A percentile compares a stretch with the other conserved stretches of the same genome.
phyloP scores from a whole-genome alignment of 2,113 vertebrate species.

The Ictalurus furcatus region DNA sequence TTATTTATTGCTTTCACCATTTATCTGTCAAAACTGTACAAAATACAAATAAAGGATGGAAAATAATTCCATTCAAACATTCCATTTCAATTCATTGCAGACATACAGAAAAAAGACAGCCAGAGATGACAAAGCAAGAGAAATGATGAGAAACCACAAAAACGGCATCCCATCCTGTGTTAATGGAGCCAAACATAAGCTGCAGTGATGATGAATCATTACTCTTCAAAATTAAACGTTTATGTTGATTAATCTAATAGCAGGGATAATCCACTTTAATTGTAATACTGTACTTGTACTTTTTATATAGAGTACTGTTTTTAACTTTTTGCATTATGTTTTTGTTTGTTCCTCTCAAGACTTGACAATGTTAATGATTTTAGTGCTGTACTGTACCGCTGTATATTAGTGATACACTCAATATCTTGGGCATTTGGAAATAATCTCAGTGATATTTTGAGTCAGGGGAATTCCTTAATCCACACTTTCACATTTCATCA shows the following conservation, averaged over 20 bases:
- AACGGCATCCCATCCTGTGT: constrained; percentile 68
- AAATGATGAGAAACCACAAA: constrained; percentile 75
- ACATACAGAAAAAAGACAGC: constrained; percentile 76
- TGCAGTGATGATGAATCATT: constrained; percentile 64
- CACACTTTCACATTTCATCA: background rate
- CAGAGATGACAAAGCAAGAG: constrained; percentile 58
- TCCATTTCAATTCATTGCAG: constrained; percentile 58
- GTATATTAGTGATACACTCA: background rate
- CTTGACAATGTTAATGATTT: background rate
- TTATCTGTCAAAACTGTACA: background rate
- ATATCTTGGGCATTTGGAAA: background rate
- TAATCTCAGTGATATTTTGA: background rate
- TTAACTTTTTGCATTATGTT: constrained; percentile 38
- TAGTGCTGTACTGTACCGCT: constrained; percentile 15
- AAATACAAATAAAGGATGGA: background rate
- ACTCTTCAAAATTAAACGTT: constrained; percentile 13
- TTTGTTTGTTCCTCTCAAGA: constrained; percentile 34
- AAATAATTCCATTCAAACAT: background rate
- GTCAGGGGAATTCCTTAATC: background rate
- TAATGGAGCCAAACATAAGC: constrained; percentile 77
- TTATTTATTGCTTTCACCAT: background rate
- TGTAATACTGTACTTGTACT: constrained; percentile 21
- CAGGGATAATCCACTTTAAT: constrained; percentile 42
- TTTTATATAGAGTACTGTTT: constrained; percentile 51
- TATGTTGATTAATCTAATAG: constrained; percentile 41